Evolutionary conservation across 2,888 invertebrate genomes (phyloP).

Genomic region (Melinaea menophilus): DNA sequence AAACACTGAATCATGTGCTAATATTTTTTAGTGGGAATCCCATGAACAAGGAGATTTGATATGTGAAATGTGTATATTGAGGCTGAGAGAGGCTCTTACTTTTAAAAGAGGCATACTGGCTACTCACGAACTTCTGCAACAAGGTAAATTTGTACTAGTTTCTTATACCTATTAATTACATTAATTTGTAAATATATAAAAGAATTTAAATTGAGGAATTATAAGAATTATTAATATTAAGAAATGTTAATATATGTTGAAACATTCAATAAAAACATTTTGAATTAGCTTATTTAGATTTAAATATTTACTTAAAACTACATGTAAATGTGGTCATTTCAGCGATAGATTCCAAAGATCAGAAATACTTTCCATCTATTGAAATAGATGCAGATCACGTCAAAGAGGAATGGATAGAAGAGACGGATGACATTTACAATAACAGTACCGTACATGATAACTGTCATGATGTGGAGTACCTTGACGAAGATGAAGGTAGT

Average conservation of each 20-base stretch:
- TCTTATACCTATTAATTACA: not conserved
- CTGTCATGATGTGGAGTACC: conserved; percentile 12
- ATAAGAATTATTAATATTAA: no score
- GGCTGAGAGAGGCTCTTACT: conserved; percentile 42
- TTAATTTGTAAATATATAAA: no score
- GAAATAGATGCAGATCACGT: conserved; percentile 2
- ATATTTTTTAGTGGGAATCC: conserved; percentile 37
- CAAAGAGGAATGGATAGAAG: not conserved
- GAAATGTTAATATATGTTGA: no score
- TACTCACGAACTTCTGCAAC: conserved; percentile 34
- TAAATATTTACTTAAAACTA: no score
- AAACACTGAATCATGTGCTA: no score
- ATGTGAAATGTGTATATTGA: conserved; percentile 46
- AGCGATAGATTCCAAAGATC: no score
- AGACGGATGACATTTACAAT: not conserved
- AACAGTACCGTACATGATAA: not conserved
- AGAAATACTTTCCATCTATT: no score
- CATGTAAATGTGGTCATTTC: no score
- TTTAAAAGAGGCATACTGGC: conserved; percentile 47
- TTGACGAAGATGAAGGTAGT: conserved; percentile 14
- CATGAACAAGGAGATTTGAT: conserved; percentile 43
- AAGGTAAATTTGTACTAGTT: conserved; percentile 18
- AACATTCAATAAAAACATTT: no score
- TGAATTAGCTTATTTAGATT: no score
- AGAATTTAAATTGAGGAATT: no score